Evolutionary conservation across 2,113 vertebrate species (phyloP).

Genomic region (Rhegmatorhina hoffmannsi): DNA sequence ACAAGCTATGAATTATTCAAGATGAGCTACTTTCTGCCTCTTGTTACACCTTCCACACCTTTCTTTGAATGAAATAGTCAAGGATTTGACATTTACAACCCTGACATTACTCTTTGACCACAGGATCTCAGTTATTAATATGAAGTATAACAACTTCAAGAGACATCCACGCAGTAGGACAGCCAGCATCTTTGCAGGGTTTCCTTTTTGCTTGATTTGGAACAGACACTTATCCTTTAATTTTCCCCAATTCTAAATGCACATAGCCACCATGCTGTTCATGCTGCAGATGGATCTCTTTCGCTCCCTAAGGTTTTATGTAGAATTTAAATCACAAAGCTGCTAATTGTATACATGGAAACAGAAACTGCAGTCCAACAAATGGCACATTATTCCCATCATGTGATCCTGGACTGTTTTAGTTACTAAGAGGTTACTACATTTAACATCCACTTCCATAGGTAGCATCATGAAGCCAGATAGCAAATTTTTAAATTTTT

Average conservation of each 20-base stretch:
- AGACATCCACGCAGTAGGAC: neutral
- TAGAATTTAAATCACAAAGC: neutral
- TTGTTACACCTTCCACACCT: neutral
- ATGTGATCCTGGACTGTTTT: neutral
- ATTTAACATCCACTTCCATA: neutral
- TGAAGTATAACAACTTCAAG: neutral
- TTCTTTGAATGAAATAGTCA: neutral
- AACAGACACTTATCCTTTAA: neutral
- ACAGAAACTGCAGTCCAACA: neutral
- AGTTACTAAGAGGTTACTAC: neutral
- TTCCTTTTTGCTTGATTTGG: constrained; percentile 28
- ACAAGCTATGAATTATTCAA: neutral
- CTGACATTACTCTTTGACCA: neutral
- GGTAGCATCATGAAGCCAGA: neutral
- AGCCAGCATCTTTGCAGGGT: neutral
- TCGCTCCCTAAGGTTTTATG: neutral
- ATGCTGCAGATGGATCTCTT: neutral
- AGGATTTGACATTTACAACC: neutral
- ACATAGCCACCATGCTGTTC: neutral
- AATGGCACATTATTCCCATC: neutral
- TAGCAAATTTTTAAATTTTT: neutral
- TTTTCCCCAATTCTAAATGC: neutral
- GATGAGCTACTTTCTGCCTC: neutral
- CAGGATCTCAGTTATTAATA: neutral
- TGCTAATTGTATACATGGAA: neutral